Percentiles rank a stretch among this genome's conserved stretches.
Conservation (phyloP, 2,888 invertebrate genomes). For the Pammene fasciana region DNA sequence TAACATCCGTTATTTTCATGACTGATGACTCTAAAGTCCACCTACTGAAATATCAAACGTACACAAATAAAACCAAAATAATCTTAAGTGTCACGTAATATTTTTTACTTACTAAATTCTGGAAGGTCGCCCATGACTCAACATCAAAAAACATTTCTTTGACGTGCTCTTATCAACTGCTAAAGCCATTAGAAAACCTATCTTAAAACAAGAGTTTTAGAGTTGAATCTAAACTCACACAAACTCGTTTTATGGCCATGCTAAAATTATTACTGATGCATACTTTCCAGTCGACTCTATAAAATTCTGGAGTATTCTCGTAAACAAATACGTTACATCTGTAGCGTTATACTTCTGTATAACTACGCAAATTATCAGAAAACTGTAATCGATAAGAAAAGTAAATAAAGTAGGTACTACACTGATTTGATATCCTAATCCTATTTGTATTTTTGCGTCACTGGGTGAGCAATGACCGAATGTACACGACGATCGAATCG, state of each 20-base stretch:
- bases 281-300: not conserved
- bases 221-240: not conserved
- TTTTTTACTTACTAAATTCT: slow-evolving; percentile 10
- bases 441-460: slow-evolving; percentile 5
- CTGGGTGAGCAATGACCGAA: slow-evolving; percentile 24
- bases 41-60: slow-evolving; percentile 1
- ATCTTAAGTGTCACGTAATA: slow-evolving; percentile 1
- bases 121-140: slow-evolving; percentile 25
- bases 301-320: slow-evolving; percentile 7
- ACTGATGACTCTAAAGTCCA: not conserved
- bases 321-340: slow-evolving; percentile 7
- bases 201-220: not conserved
- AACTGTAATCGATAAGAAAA: no score
- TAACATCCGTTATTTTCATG: no score
- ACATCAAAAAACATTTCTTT: not conserved
- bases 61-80: slow-evolving; percentile 6
- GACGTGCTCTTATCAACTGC: not conserved
- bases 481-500: slow-evolving; percentile 13
- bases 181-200: not conserved
- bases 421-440: not conserved
- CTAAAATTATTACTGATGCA: not conserved
- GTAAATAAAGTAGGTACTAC: no score
- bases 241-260: not conserved
- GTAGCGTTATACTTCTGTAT: no score
- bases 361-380: no score